Conservation (phyloP, 2,797 vertebrate species). For the Staurois parvus region DNA sequence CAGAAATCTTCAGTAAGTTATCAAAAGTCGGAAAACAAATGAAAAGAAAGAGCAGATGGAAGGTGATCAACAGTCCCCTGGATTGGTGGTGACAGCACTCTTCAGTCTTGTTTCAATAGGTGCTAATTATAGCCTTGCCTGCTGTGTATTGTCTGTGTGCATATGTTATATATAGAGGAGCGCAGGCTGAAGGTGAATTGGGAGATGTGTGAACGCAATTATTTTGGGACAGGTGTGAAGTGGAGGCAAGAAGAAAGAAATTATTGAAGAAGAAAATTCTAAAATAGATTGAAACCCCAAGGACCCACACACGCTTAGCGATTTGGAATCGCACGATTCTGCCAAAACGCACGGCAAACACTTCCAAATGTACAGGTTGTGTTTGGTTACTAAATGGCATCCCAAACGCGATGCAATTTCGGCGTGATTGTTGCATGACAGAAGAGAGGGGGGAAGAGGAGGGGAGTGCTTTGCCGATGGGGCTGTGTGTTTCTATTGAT, state of each 20-base stretch:
- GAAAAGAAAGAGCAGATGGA: slow-evolving; percentile 40
- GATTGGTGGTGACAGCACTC: slow-evolving; percentile 43
- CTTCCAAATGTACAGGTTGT: too few relatives aligned
- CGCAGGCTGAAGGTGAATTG: slow-evolving; percentile 21
- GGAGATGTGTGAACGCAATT: slow-evolving; percentile 28
- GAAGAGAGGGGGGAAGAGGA: too few relatives aligned
- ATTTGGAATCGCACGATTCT: too few relatives aligned
- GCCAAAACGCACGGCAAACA: too few relatives aligned
- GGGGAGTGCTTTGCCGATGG: too few relatives aligned
- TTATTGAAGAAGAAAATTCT: not conserved
- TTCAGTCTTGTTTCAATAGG: slow-evolving; percentile 40
- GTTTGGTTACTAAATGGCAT: too few relatives aligned
- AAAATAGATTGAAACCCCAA: too few relatives aligned
- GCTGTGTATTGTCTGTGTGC: slow-evolving; percentile 47
- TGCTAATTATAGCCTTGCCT: slow-evolving; percentile 48
- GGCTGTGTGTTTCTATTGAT: too few relatives aligned
- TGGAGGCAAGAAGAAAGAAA: not conserved
- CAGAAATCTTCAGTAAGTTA: slow-evolving; percentile 3
- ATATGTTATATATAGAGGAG: slow-evolving; percentile 34
- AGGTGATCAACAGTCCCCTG: slow-evolving; percentile 3
- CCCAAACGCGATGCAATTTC: too few relatives aligned
- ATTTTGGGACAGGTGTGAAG: slow-evolving; percentile 31
- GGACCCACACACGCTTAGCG: too few relatives aligned
- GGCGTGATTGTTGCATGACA: too few relatives aligned
- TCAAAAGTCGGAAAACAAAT: slow-evolving; percentile 13